Conservation (phyloP, 37 sponge, comb jelly and placozoan species). For the Mnemiopsis leidyi region DNA sequence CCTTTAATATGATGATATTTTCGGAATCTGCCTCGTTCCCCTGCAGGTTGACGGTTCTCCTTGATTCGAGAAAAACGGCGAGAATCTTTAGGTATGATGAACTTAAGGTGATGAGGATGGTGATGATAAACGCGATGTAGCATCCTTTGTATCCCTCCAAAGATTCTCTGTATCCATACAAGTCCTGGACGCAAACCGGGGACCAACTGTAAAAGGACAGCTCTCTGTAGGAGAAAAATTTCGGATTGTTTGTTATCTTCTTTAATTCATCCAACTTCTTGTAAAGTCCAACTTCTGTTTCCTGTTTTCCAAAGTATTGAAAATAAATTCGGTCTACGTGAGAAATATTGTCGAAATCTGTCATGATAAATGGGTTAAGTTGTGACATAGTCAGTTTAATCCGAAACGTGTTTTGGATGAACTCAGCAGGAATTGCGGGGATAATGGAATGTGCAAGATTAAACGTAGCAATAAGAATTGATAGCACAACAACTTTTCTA, state of each 20-base stretch:
- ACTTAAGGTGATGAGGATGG: not conserved
- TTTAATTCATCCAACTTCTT: not conserved
- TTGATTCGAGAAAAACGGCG: not conserved
- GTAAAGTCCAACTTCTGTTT: not conserved
- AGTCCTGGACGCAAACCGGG: constrained; percentile 2
- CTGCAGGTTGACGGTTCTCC: not conserved
- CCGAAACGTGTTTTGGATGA: not conserved
- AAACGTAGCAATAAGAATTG: not conserved
- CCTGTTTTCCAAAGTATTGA: not conserved
- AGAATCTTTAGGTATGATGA: not conserved
- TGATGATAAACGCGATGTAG: not conserved
- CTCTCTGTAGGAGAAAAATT: not conserved
- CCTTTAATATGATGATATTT: not conserved
- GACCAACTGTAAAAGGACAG: constrained; percentile 40
- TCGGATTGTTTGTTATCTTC: not conserved
- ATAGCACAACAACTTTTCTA: not conserved
- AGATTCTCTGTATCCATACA: not conserved
- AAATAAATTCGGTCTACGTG: not conserved
- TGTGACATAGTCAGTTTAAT: not conserved
- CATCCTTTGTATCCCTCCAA: not conserved
- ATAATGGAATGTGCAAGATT: not conserved
- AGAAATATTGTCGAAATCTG: not conserved
- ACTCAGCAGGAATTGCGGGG: not conserved
- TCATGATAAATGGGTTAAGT: constrained; percentile 19
- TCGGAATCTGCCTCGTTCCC: not conserved